These are phyloP conservation scores for Anagrus nilaparvatae DNA, from an alignment of 1,140 invertebrate genomes.

Conservation along the genomic window DNA sequence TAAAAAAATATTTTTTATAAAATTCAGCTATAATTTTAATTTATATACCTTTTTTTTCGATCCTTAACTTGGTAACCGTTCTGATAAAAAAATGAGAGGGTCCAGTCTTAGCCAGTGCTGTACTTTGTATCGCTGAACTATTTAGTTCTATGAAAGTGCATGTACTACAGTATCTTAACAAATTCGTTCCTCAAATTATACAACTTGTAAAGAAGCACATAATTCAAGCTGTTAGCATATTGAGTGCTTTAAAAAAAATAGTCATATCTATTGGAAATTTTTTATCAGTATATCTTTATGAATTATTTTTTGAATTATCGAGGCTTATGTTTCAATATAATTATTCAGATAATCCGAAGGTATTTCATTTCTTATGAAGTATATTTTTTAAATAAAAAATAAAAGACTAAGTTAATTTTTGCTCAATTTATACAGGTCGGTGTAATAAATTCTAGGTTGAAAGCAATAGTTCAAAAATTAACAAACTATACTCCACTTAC, in stretches of 20 bases:
- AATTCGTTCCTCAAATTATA: constrained; percentile 71
- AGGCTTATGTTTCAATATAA: constrained; percentile 41
- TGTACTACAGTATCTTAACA: constrained; percentile 57
- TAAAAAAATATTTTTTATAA: background rate
- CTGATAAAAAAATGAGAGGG: constrained; percentile 44
- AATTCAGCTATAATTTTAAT: constrained; percentile 10
- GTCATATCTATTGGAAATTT: constrained; percentile 71
- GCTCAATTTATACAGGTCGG: constrained; percentile 40
- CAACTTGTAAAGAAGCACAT: constrained; percentile 47
- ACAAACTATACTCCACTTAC: constrained; percentile 57
- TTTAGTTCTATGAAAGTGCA: constrained; percentile 62
- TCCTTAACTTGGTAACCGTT: constrained; percentile 52
- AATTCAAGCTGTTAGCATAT: constrained; percentile 46
- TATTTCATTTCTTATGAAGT: too few species aligned
- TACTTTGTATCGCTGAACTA: constrained; percentile 74
- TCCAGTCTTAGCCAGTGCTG: constrained; percentile 57
- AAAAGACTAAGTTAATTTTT: constrained; percentile 7
- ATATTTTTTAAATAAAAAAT: constrained; percentile 5
- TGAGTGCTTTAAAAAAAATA: constrained; percentile 70
- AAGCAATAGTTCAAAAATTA: constrained; percentile 55
- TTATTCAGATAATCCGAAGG: constrained; percentile 32
- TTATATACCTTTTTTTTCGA: constrained; percentile 25
- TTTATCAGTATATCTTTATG: constrained; percentile 71
- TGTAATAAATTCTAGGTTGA: constrained; percentile 47
- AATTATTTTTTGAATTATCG: constrained; percentile 57